Conservation (phyloP, 2,888 invertebrate genomes). For the Diploptera punctata region DNA sequence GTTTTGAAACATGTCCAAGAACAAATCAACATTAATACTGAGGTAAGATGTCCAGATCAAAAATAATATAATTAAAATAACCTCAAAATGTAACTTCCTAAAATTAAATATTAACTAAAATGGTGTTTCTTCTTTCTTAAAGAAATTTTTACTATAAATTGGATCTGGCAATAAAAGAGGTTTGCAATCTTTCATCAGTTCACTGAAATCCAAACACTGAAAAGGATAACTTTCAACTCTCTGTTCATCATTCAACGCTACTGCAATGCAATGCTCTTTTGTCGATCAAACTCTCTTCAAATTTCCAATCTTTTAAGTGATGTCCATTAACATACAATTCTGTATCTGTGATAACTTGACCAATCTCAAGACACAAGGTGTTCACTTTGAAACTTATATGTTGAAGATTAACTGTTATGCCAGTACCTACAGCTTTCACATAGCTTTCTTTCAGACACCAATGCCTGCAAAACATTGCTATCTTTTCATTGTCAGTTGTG, state of each 20-base stretch:
- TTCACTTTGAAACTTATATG: conserved; percentile 77
- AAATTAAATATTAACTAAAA: too few relatives aligned
- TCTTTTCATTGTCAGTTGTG: conserved; percentile 65
- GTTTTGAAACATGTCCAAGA: too few relatives aligned
- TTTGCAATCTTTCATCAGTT: conserved; percentile 64
- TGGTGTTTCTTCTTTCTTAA: conserved; percentile 61
- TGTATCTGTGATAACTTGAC: conserved; percentile 67
- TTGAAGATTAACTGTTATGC: conserved; percentile 78
- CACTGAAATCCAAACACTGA: conserved; percentile 63
- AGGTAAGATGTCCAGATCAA: too few relatives aligned
- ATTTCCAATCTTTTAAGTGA: conserved; percentile 69
- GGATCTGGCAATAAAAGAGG: conserved; percentile 60
- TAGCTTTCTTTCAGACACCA: conserved; percentile 97
- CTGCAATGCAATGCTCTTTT: conserved; percentile 78
- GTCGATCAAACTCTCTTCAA: conserved; percentile 84
- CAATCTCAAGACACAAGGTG: conserved; percentile 57
- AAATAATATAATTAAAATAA: too few relatives aligned
- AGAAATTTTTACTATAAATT: conserved; percentile 63
- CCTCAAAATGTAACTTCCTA: too few relatives aligned
- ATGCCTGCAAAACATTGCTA: conserved; percentile 82
- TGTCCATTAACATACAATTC: conserved; percentile 66
- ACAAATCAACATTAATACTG: too few relatives aligned
- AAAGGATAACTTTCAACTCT: conserved; percentile 54
- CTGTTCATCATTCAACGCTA: conserved; percentile 61
- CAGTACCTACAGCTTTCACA: conserved; percentile 88